Evolutionary conservation across 2,113 vertebrate species (phyloP), one percentile per base, ranked within the genome.

Genomic region (Emydura subglobosa): DNA sequence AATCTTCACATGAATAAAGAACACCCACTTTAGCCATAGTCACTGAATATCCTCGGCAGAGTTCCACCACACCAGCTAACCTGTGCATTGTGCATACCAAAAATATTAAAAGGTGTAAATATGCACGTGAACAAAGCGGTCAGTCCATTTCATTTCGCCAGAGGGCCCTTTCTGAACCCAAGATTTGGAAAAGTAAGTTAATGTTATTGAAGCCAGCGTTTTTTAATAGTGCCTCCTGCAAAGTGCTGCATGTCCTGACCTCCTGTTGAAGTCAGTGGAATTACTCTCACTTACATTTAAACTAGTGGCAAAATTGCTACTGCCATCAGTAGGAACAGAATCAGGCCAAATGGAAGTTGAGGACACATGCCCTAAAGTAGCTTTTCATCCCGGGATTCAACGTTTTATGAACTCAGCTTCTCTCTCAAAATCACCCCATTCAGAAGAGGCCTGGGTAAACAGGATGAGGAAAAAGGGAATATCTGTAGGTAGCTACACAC

Each of bases 101-200:
- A 61, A 27, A 50, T 1, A 0, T 0, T 24, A 79, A 1, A 57
- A 24, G 19, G 9, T 72, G n/a, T 47, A 0, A 0, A 19, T 85
- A 7, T 14, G 44, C 24, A 47, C 22, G 7, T 47, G 42, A 78
- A 16, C 6, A 47, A 12, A 7, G n/a, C n/a, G 9, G 65, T 68
- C 31, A 21, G 17, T 76, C 42, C 72, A 44, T 76, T 76, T 44
- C 25, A 47, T 27, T 16, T 29, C 7, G 7, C 74, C 74, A 78
- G 12, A 7, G 6, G 42, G 25, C 25, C 13, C 25, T 27, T 76
- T 2, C 2, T 5, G 89, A 34, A 65, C 76, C 34, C 22, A 27
- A 44, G 11, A 76, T 12, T 47, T 59, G 86, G 29, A 27, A 83
- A 55, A 79, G 82, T 47, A 24, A 29, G 21, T 42, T 54, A 44